Conservation (phyloP, 2,113 vertebrate species). For the Tachycineta bicolor region DNA sequence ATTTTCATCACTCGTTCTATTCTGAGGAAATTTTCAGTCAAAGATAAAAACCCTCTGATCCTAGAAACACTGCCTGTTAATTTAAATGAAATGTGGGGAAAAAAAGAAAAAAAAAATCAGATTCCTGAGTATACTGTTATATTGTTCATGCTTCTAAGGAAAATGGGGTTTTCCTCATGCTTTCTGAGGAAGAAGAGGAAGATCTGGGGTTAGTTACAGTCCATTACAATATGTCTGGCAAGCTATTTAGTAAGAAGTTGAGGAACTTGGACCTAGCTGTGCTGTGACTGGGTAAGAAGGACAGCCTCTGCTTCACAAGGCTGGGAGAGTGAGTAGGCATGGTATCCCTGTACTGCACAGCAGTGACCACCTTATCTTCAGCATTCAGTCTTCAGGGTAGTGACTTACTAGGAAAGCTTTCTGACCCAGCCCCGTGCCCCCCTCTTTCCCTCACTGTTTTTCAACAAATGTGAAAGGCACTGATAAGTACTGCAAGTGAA, state of each 20-base stretch:
- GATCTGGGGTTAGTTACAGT: not conserved
- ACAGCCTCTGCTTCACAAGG: not conserved
- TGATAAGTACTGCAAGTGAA: slow-evolving; percentile 52
- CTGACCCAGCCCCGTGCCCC: rapidly evolving
- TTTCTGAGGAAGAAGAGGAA: not conserved
- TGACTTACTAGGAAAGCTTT: slow-evolving; percentile 36
- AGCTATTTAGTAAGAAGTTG: not conserved
- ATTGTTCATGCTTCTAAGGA: rapidly evolving
- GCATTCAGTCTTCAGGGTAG: not conserved
- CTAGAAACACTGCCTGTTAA: not conserved
- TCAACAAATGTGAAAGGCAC: slow-evolving; percentile 42
- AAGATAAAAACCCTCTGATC: not conserved
- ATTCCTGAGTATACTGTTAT: not conserved
- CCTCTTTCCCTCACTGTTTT: not conserved
- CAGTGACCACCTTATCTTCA: slow-evolving; percentile 44
- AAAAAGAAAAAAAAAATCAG: not conserved
- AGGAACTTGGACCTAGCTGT: not conserved
- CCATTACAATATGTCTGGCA: not conserved
- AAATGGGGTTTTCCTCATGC: not conserved
- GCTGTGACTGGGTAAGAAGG: not conserved
- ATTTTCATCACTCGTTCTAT: not conserved
- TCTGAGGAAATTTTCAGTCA: not conserved
- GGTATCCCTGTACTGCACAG: not conserved
- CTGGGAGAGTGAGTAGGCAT: not conserved
- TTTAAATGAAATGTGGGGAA: not conserved